Base-by-base conservation (phyloP, 1,140 invertebrate species). In the Eriosoma lanigerum region DNA sequence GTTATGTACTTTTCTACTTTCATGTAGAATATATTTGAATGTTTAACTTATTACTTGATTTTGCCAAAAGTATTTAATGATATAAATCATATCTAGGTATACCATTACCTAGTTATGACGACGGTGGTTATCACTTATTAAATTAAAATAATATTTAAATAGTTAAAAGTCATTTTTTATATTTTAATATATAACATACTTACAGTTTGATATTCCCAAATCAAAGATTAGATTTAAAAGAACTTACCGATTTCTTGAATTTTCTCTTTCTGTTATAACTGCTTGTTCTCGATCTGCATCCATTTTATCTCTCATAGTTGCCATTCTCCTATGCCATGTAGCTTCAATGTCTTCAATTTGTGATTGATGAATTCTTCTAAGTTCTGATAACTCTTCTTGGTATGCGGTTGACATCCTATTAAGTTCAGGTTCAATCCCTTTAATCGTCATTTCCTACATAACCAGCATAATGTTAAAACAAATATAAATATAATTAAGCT, bases 371-470 rank as follows among this genome's bases (percentile, higher is more conserved):
- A 87, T 82, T 10, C 87, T 85, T 82, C 89, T 85, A n/a, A 90
- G 82, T 82, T 90, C 89, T 0, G 87, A 85, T 29, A 91, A 83
- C 85, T 90, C 89, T 56, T 89, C 88, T 84, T 90, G 87, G 82
- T 91, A 89, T 12, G 89, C 86, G 13, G 87, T 86, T 52, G 89
- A 88, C 89, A 93, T 91, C 56, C 87, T 88, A 82, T 90, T 87
- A 9, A 93, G 86, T 85, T 93, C 91, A 3, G 90, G 89, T 84
- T 92, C 91, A n/a, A 93, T 84, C 12, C 91, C 91, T 84, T 92
- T 92, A 1, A 92, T 90, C 0, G 91, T 92, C 83, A 91, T 86
- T 84, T 92, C 91, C 89, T 90, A 50, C 44, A 82, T 54, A 38
- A 73, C 6, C 1, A 24, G 0, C 12, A 12, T 48, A 80, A 72